phyloP scores from a whole-genome alignment of 2,113 vertebrate species.

The Penelope pileata region DNA sequence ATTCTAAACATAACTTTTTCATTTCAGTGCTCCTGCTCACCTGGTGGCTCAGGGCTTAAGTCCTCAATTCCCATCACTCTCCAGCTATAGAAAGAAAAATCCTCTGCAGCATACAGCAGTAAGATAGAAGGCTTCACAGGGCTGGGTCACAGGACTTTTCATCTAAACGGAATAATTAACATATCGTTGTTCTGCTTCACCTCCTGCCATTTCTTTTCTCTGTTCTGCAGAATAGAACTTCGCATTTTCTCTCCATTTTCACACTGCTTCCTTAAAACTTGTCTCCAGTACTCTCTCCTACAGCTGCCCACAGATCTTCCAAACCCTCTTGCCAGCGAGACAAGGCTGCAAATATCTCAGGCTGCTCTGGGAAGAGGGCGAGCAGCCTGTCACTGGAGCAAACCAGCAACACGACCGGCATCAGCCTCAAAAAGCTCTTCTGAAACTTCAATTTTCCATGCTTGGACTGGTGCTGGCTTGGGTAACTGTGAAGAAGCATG shows the following conservation, averaged over 20 bases:
- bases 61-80: neutral
- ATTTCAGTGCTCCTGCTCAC: neutral
- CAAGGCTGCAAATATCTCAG: neutral
- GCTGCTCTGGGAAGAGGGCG: neutral
- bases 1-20: conserved; percentile 26
- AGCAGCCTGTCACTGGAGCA: neutral
- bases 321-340: neutral
- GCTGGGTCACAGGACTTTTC: neutral
- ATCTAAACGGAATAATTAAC: neutral
- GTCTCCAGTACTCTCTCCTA: neutral
- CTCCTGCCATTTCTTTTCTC: neutral
- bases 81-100: neutral
- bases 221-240: neutral
- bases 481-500: neutral
- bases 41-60: neutral
- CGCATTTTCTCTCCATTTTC: neutral
- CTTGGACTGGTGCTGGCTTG: neutral
- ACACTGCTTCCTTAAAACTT: neutral
- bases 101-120: neutral
- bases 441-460: neutral
- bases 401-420: neutral
- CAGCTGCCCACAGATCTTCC: neutral
- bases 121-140: neutral
- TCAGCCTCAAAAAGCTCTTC: neutral
- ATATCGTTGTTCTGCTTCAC: neutral